Evolutionary conservation across 23 tunicate species (phyloP), one percentile per base, ranked within the genome.

Genomic region (Halocynthia aurantium): DNA sequence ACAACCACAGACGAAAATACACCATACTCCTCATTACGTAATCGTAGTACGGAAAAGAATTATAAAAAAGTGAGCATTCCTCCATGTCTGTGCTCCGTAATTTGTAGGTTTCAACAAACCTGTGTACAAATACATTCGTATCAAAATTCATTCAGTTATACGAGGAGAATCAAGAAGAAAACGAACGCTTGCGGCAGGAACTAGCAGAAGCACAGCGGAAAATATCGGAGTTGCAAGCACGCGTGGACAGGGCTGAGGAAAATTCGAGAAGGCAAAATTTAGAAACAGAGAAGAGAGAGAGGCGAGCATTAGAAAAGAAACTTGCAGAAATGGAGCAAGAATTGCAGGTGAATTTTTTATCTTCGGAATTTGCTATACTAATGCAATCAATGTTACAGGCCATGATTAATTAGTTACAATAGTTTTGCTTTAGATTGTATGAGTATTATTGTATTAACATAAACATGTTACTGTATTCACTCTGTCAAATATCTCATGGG

Each of bases 281-380:
- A 11, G 95, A 88, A 15, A 69, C 61, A 63, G 96, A 89, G 61
- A 80, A 76, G 72, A 63, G 96, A 69, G 84, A 81, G 56, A 67
- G 85, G 22, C 57, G 81, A 69, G 80, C 77, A 17, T 64, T 80
- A 20, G 96, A 89, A 64, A 66, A 62, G 57, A 84, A 83, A 62
- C 75, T 89, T 7, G 78, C 85, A 6, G 96, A 89, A 40, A 67
- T 83, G 83, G 96, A 89, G 58, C 76, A 80, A 73, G 88, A 89
- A 58, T 21, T 89, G 53, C 82, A 72, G 96, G 96, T 89, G 55
- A 50, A 12, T 51, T 56, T 53, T 8, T 54, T 11, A 9, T 67
- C 19, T n/a, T n/a, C n/a, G n/a, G n/a, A n/a, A n/a, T 31, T 31
- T 31, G 44, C 44, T 0, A 31, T 31, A 31, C 44, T 31, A 31